These are phyloP conservation scores for Chymomyza fuscimana DNA, from an alignment of 2,888 invertebrate species.

Conservation along the genomic window DNA sequence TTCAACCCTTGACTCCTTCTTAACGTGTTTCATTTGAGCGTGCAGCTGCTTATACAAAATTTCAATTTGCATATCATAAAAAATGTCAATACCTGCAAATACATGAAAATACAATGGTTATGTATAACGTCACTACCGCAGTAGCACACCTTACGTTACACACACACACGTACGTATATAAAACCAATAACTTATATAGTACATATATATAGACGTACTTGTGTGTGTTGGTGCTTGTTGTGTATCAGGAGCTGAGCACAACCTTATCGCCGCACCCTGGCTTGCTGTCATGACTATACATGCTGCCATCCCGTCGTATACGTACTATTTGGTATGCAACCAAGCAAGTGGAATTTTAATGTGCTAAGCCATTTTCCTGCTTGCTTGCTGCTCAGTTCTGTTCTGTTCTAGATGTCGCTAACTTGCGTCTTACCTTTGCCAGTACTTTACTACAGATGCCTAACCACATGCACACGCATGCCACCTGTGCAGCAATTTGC, in stretches of 20 bases:
- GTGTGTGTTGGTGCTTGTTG: constrained; percentile 13
- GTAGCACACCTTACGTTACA: neutral
- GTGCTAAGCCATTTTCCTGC: constrained; percentile 70
- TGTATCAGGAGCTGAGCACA: constrained; percentile 57
- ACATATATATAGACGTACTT: too few relatives aligned
- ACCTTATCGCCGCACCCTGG: constrained; percentile 13
- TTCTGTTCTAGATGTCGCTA: neutral
- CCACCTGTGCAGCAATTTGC: constrained; percentile 50
- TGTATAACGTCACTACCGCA: neutral
- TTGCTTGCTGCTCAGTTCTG: constrained; percentile 32
- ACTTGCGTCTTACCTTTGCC: neutral
- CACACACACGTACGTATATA: neutral
- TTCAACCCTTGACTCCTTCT: neutral
- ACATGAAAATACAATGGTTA: constrained; percentile 20
- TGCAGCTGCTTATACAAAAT: constrained; percentile 56
- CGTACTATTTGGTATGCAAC: constrained; percentile 67
- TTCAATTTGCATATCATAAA: constrained; percentile 72
- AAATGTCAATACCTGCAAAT: constrained; percentile 64
- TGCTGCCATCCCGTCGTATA: constrained; percentile 5
- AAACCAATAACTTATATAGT: constrained; percentile 14
- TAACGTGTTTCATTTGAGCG: constrained; percentile 12
- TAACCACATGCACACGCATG: constrained; percentile 43
- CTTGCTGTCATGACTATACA: constrained; percentile 10
- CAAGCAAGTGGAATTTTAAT: constrained; percentile 71
- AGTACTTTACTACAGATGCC: constrained; percentile 21